phyloP scores from a whole-genome alignment of 2,888 invertebrate species.

The Pandemis cinnamomeana region DNA sequence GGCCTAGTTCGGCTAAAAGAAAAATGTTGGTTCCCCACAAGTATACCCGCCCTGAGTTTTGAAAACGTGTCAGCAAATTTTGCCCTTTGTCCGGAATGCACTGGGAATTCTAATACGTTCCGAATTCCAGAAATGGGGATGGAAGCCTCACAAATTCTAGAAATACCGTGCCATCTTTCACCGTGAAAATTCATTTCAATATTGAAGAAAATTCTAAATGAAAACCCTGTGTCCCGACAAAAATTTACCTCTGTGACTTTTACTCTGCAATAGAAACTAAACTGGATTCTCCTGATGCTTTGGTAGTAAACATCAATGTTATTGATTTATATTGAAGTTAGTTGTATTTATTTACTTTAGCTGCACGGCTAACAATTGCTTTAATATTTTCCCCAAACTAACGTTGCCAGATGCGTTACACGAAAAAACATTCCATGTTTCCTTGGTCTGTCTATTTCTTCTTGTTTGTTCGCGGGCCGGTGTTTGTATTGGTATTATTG shows the following conservation, averaged over 20 bases:
- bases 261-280: background rate
- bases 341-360: background rate
- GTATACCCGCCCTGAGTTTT: background rate
- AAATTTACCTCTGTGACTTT: background rate
- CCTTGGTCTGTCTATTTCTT: slow-evolving; percentile 17
- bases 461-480: slow-evolving; percentile 7
- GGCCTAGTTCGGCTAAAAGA: no score
- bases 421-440: slow-evolving; percentile 9
- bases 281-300: background rate
- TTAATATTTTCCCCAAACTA: background rate
- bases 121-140: background rate
- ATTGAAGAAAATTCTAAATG: background rate
- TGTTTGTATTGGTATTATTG: slow-evolving; percentile 24
- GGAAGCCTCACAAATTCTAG: slow-evolving; percentile 1
- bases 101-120: slow-evolving; percentile 6
- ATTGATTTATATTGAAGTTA: background rate
- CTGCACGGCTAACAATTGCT: background rate
- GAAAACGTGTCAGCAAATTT: background rate
- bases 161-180: background rate
- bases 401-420: slow-evolving; percentile 4
- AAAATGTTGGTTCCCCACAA: background rate
- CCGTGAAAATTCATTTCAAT: slow-evolving; percentile 2
- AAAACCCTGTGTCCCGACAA: background rate
- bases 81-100: background rate
- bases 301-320: background rate